Evolutionary conservation across 2,888 invertebrate species (phyloP), one percentile per base, ranked within the genome.

Genomic region (Sarcophaga carnaria): DNA sequence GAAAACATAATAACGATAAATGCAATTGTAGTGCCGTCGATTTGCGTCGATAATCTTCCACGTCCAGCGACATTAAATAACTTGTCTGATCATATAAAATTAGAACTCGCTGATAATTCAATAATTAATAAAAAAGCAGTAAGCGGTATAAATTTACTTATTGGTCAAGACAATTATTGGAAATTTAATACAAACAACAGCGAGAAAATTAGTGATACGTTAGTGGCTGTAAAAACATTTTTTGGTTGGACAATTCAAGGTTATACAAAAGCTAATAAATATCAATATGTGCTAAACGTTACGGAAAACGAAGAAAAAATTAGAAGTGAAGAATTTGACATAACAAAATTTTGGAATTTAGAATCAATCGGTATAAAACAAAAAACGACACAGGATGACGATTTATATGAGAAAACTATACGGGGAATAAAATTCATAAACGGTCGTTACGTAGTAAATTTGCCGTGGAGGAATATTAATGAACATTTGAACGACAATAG

Each of bases 111-210:
- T 10, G 84, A 87, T 54, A 85, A 45, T 64, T 45, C 11, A 60
- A 27, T 27, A 3, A 27, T 59, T 25, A 67, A 67, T 3, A 22
- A 64, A 59, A 80, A 70, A 45, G 11, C 54, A 12, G 64, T 83
- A 11, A 47, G 37, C 3, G 80, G 82, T 14, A 85, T 83, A 60
- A 80, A 87, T 69, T 66, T 81, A n/a, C 17, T 86, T 17, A 86
- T 87, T 12, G 88, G 87, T 3, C 81, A 85, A 75, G 88, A 87
- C 20, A 14, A 80, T 76, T 88, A 88, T 70, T 88, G 86, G 83
- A 60, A 77, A 69, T 84, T 87, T 69, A 78, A 83, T 63, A 27
- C 27, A 76, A 70, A 59, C 54, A 64, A 49, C 45, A 72, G 25
- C n/a, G 66, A 81, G 45, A 59, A 54, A 64, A 75, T 84, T 27